phyloP scores from a whole-genome alignment of 2,797 vertebrate genomes.

The Bovichtus variegatus region DNA sequence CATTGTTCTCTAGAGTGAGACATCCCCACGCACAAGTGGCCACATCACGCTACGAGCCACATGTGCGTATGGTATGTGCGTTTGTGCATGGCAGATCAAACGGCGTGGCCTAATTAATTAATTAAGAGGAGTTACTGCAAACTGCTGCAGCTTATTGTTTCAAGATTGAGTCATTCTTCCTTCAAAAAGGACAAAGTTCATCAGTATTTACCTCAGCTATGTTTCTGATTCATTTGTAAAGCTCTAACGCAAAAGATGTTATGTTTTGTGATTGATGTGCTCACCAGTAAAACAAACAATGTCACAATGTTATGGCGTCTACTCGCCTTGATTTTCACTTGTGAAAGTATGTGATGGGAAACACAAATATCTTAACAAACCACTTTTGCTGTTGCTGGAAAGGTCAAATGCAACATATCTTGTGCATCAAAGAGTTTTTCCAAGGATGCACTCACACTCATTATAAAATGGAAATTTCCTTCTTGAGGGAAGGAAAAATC shows the following conservation, averaged over 20 bases:
- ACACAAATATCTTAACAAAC: slow-evolving; percentile 44
- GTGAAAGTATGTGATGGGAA: too few relatives aligned
- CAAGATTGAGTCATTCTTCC: slow-evolving; percentile 6
- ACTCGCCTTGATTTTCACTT: too few relatives aligned
- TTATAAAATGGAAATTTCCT: slow-evolving; percentile 38
- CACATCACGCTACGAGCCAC: slow-evolving; percentile 37
- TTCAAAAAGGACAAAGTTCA: background rate
- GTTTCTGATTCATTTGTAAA: background rate
- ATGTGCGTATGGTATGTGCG: slow-evolving; percentile 35
- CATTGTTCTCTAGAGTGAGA: slow-evolving; percentile 78
- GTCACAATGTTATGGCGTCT: background rate
- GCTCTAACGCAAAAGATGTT: background rate
- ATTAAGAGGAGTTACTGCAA: slow-evolving; percentile 35
- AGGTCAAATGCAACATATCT: slow-evolving; percentile 9
- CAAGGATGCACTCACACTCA: background rate
- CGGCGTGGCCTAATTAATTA: too few relatives aligned
- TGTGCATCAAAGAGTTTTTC: slow-evolving; percentile 9
- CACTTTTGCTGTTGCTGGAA: background rate
- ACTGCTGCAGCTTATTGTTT: slow-evolving; percentile 10
- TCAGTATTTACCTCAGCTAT: background rate
- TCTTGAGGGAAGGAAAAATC: slow-evolving; percentile 21
- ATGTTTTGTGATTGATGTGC: background rate
- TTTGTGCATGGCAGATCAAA: background rate
- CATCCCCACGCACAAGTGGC: slow-evolving; percentile 54
- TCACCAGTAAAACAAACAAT: background rate